Conservation (phyloP, 2,797 vertebrate species). For the Nasua narica region DNA sequence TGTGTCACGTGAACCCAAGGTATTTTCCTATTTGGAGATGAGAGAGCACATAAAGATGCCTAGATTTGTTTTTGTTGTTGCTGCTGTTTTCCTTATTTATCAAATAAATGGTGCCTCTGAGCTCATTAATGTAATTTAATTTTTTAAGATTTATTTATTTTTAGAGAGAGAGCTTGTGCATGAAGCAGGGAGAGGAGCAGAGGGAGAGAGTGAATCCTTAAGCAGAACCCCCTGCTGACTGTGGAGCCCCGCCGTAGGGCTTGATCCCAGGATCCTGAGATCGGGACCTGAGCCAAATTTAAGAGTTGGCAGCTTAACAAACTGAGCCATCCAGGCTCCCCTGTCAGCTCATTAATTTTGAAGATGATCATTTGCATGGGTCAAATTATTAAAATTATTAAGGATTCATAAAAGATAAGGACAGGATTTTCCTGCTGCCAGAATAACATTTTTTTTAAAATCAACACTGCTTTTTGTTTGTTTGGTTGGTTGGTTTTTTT, state of each 20-base stretch:
- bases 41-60: neutral
- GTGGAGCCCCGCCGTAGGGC: too few species aligned
- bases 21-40: neutral
- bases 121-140: neutral
- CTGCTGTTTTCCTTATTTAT: neutral
- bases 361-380: neutral
- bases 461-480: neutral
- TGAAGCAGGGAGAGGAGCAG: neutral
- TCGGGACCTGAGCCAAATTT: neutral
- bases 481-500: too few species aligned
- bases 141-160: neutral
- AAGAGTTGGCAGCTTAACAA: neutral
- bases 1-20: neutral
- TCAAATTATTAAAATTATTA: conserved; percentile 9
- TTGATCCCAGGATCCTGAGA: neutral
- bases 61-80: neutral
- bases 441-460: neutral
- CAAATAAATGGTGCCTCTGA: neutral
- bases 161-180: neutral
- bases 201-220: neutral
- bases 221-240: too few species aligned
- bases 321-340: neutral
- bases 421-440: neutral
- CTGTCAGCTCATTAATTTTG: neutral
- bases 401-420: neutral